Conservation (phyloP, 2,113 vertebrate genomes). For the Corvus moneduloides region DNA sequence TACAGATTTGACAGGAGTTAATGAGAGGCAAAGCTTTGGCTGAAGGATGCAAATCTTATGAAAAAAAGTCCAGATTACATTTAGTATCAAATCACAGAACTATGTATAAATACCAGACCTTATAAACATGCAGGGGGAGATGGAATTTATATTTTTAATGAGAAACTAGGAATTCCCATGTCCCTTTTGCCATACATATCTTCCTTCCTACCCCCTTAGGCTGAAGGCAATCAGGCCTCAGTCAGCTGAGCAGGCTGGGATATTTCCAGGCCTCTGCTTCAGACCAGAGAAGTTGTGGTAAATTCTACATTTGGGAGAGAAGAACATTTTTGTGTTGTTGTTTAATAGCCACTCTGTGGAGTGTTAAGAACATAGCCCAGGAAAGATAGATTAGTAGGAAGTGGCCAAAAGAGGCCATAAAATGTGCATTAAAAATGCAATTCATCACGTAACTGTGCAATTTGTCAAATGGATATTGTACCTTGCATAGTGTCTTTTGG, state of each 20-base stretch:
- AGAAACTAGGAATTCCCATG: not conserved
- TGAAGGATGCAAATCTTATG: not conserved
- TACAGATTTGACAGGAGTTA: not conserved
- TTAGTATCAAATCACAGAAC: not conserved
- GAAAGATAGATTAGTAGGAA: conserved; percentile 61
- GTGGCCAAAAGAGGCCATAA: conserved; percentile 62
- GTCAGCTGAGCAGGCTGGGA: not conserved
- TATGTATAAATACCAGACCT: not conserved
- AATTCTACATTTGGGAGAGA: conserved; percentile 34
- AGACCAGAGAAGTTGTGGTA: not conserved
- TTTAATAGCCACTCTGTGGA: conserved; percentile 36
- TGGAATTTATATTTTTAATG: not conserved
- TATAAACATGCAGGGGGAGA: not conserved
- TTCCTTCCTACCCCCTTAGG: not conserved
- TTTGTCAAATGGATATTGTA: conserved; percentile 65
- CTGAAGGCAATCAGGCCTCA: not conserved
- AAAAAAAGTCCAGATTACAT: not conserved
- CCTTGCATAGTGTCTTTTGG: conserved; percentile 51
- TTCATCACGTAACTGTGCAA: conserved; percentile 61
- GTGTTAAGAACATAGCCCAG: conserved; percentile 51
- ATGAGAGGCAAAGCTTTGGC: not conserved
- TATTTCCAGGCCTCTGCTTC: not conserved
- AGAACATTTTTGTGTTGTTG: conserved; percentile 52
- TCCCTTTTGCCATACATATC: not conserved
- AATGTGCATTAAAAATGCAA: conserved; percentile 65